Evolutionary conservation across 2,888 invertebrate genomes (phyloP).

Genomic region (Mythimna lalbum): DNA sequence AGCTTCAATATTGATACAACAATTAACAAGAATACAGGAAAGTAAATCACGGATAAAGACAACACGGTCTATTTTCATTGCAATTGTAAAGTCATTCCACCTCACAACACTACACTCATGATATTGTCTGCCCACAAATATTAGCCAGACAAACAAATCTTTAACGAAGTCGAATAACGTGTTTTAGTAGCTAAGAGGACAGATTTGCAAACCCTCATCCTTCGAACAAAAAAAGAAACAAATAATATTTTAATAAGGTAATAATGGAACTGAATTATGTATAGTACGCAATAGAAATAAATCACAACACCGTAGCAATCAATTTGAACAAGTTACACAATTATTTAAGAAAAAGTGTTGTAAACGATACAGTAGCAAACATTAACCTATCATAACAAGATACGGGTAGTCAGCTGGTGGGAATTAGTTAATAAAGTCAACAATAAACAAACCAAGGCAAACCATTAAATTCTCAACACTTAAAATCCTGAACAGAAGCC

Average conservation of each 20-base stretch:
- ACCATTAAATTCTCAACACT: constrained; percentile 56
- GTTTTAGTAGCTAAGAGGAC: constrained; percentile 8
- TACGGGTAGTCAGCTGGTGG: constrained; percentile 4
- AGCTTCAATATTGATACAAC: constrained; percentile 28
- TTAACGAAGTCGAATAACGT: neutral
- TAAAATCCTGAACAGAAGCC: constrained; percentile 56
- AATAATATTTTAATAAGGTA: constrained; percentile 12
- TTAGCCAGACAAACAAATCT: constrained; percentile 19
- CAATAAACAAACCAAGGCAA: constrained; percentile 35
- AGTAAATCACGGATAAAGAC: constrained; percentile 25
- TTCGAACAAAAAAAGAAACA: constrained; percentile 4
- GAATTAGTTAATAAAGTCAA: constrained; percentile 26
- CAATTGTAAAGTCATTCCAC: constrained; percentile 34
- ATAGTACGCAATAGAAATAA: constrained; percentile 21
- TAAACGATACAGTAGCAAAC: constrained; percentile 3
- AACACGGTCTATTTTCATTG: constrained; percentile 43
- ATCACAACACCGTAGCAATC: constrained; percentile 21
- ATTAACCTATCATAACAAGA: constrained; percentile 20
- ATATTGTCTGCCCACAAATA: constrained; percentile 22
- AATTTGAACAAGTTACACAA: constrained; percentile 35
- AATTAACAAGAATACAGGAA: constrained; percentile 19
- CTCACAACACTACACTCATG: constrained; percentile 15
- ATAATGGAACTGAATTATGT: neutral
- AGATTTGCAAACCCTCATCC: neutral
- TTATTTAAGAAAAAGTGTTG: constrained; percentile 14